Percentiles rank a stretch among this genome's conserved stretches.
phyloP scores from a whole-genome alignment of 2,113 vertebrate genomes.

The Cynopterus brachyotis region DNA sequence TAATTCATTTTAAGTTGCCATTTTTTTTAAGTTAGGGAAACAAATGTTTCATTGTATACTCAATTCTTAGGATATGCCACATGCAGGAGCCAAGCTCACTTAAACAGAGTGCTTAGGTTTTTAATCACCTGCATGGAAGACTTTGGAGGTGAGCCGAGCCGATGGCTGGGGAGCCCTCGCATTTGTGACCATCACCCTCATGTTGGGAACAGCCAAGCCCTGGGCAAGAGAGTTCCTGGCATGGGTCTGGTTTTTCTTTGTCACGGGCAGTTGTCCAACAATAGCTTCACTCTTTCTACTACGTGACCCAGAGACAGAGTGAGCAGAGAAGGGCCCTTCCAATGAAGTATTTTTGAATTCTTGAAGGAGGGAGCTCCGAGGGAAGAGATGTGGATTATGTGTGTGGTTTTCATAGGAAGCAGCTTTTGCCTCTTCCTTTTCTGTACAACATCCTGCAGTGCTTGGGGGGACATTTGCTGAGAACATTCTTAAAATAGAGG shows the following conservation, averaged over 20 bases:
- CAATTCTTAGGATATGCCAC: neutral
- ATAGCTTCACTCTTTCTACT: neutral
- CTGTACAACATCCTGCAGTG: slow-evolving; percentile 64
- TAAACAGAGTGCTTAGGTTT: neutral
- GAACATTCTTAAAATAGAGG: slow-evolving; percentile 79
- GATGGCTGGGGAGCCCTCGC: neutral
- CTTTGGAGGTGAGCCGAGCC: neutral
- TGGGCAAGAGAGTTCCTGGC: too few relatives aligned
- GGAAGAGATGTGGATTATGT: slow-evolving; percentile 44
- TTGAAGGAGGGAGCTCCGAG: slow-evolving; percentile 41
- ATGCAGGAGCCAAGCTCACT: neutral
- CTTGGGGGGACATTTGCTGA: slow-evolving; percentile 70
- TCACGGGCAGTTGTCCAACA: neutral
- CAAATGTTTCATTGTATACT: slow-evolving; percentile 40
- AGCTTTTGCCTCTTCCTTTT: slow-evolving; percentile 68
- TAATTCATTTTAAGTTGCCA: slow-evolving; percentile 44
- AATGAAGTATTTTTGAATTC: slow-evolving; percentile 62
- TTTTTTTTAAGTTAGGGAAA: slow-evolving; percentile 7
- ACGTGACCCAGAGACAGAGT: neutral
- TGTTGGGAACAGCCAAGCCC: neutral
- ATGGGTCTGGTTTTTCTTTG: neutral
- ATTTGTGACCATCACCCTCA: neutral
- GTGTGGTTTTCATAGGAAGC: slow-evolving; percentile 40
- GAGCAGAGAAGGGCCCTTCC: slow-evolving; percentile 20
- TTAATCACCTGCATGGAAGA: neutral